phyloP scores from a whole-genome alignment of 2,888 invertebrate genomes.

The Thymelicus sylvestris region DNA sequence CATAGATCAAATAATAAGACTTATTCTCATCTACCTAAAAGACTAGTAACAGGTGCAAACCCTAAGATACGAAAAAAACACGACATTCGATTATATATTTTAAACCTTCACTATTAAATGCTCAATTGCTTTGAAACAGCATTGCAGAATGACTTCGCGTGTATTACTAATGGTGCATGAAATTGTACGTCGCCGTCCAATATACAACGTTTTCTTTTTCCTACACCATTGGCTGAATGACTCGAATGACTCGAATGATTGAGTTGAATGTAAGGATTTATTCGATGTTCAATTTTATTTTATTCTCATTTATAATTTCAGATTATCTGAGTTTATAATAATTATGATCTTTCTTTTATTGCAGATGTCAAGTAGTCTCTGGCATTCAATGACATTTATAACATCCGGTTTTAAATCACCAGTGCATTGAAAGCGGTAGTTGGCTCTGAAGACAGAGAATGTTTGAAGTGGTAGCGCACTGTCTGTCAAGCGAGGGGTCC shows the following conservation, averaged over 20 bases:
- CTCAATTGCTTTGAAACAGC: neutral
- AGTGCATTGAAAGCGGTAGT: too few species aligned
- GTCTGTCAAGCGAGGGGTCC: too few species aligned
- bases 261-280: constrained; percentile 10
- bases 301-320: constrained; percentile 16
- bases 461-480: too few species aligned
- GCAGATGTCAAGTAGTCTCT: too few species aligned
- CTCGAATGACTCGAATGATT: constrained; percentile 20
- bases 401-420: too few species aligned
- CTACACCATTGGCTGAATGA: constrained; percentile 22
- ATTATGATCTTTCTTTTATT: constrained; percentile 25
- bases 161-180: constrained; percentile 51
- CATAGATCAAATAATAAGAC: too few species aligned
- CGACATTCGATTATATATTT: neutral
- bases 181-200: constrained; percentile 48
- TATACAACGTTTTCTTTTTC: constrained; percentile 42
- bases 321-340: too few species aligned
- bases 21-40: neutral
- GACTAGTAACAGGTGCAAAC: constrained; percentile 11
- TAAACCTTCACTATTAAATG: neutral
- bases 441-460: too few species aligned
- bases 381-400: too few species aligned
- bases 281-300: constrained; percentile 35
- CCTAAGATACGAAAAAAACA: neutral
- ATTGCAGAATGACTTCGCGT: constrained; percentile 46